Base-by-base conservation (phyloP, 2,113 vertebrate genomes). In the Malurus alboscapulatus region DNA sequence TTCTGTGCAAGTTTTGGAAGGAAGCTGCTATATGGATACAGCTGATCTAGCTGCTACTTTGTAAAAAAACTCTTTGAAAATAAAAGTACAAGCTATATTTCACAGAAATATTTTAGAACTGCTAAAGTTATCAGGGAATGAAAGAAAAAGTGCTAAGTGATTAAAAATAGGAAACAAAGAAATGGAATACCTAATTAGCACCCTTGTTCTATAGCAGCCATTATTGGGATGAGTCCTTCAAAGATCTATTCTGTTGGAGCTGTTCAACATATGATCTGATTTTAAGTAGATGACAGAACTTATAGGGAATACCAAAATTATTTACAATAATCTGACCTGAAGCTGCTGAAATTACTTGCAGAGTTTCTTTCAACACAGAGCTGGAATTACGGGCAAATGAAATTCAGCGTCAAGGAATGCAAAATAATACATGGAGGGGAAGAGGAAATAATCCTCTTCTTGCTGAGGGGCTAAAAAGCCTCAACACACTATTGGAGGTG, bases 161-260 rank as follows among this genome's bases (percentile, higher is more conserved):
- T 83, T 92, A 73, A 90, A 89, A 90, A 58, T 14, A 55, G 38
- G 63, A 94, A 93, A 58, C 18, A 42, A 92, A 82, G 69, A 86
- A 87, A n/a, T 53, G 8, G 48, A 92, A 81, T 66, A 81, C 30
- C 55, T 57, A 22, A 58, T 89, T 63, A 88, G 30, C 36, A 63
- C 89, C 30, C 30, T 27, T 74, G 4, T 59, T 80, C 71, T 62
- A 1, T 30, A 90, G 63, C 29, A 65, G 38, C 58, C 83, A 1
- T 79, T 82, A 20, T 79, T 87, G 54, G 30, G 17, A 53, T 76
- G 10, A 85, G 36, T 79, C 61, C 42, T 29, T 86, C 55, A 81
- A 67, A 78, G 34, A 55, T 72, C 58, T 86, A 6, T 57, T 71
- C 22, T 65, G 24, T 76, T 4, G 2, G 40, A 89, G n/a, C 58